Evolutionary conservation across 2,888 invertebrate genomes (phyloP), one percentile per base, ranked within the genome.

Genomic region (Ischnura elegans): DNA sequence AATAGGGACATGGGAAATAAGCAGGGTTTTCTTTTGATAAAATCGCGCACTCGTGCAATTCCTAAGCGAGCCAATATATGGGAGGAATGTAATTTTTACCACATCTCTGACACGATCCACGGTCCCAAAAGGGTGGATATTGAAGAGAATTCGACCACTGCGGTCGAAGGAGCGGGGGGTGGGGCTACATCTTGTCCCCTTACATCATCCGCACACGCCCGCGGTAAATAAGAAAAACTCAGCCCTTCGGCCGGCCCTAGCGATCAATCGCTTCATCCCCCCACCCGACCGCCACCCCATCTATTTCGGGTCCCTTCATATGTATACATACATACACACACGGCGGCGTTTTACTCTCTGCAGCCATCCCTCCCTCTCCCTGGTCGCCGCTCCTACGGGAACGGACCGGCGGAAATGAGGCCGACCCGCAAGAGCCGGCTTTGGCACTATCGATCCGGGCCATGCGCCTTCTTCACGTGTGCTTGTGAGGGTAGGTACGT

Each of bases 361-460:
- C n/a, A n/a, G n/a, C n/a, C n/a, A 29, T 87, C 55, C 36, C 36
- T 36, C 42, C 19, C 47, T n/a, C 42, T 55, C 55, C 51, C 42
- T 13, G 16, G 21, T n/a, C 36, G 21, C 55, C 0, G 13, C 10
- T 42, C 55, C 51, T 47, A 6, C 61, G n/a, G 76, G 36, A 76
- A 76, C 76, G 21, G 29, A 36, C 29, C 16, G 29, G 51, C 3
- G 51, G 51, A 87, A 51, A 87, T 47, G 42, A 51, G 87, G 19
- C 47, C n/a, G 36, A 16, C 46, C 86, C 45, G 10, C n/a, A 51
- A 51, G 19, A 21, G 86, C 86, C 45, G 85, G 6, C 90, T 61
- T 90, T 61, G 90, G 61, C 90, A 55, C 61, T 90, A 90, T 90
- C 90, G 90, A 90, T n/a, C 42, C 86, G 86, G 21, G 43, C 90